Base-by-base conservation (phyloP, 2,113 vertebrate genomes). In the Baryphthengus martii region DNA sequence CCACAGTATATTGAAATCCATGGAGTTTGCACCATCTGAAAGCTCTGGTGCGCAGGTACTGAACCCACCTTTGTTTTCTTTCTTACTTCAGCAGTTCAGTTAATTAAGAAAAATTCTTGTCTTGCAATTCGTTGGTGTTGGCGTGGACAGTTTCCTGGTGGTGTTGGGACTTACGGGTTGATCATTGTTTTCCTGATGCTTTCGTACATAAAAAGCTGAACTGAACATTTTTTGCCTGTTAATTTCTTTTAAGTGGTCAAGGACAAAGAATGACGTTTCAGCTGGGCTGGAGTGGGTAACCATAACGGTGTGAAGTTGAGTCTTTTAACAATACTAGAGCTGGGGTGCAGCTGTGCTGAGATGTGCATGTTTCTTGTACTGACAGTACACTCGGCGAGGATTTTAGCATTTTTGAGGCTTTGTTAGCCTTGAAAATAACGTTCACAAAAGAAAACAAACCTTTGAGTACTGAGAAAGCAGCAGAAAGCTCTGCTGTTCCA, bases 1-100 rank as follows among this genome's bases (percentile, higher is more conserved):
- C 96, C 63, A 70, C 98, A 99, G 99, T 93, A 99, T 99, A 92
- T 98, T 99, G 93, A 99, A 99, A 96, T 99, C 99, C 91, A 99
- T 99, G 99, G 99, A 99, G 98, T 99, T 99, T 96, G 98, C 98
- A 52, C 98, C 98, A 2, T 98, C 99, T 11, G 99, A 99, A 86
- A 98, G 97, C 93, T 98, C 99, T 92, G 97, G 98, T 94, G 97
- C 97, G 4, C 99, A 99, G 99, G 99, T 99, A 99, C 87, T 65
- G 42, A 55, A 80, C 55, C 80, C 84, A 37, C 25, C 89, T 93
- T 79, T 39, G 26, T 71, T 95, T 59, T 72, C 86, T 91, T 95
- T 7, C 55, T 92, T 77, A 56, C 59, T 52, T 86, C 62, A 61
- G 47, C 61, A 56, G 35, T 50, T 80, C 52, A 25, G 28, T 45